Evolutionary conservation across 1,140 invertebrate genomes (phyloP).

Genomic region (Antheraea mylitta): DNA sequence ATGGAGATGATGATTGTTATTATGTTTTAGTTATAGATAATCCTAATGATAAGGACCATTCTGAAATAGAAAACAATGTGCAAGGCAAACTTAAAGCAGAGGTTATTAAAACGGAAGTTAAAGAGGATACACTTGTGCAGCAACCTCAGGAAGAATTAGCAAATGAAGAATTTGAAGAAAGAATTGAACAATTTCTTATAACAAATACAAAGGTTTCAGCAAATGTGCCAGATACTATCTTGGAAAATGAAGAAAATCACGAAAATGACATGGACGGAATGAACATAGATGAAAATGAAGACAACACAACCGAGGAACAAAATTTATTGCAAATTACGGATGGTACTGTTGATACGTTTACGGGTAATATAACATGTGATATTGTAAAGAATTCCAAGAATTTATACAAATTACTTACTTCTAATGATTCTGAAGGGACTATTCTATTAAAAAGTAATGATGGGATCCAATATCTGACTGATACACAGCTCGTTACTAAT

Average conservation of each 20-base stretch:
- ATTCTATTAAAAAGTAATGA: conserved; percentile 53
- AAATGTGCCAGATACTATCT: conserved; percentile 63
- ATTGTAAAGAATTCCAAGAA: conserved; percentile 38
- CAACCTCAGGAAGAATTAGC: conserved; percentile 20
- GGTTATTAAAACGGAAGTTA: conserved; percentile 7
- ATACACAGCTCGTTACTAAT: conserved; percentile 36
- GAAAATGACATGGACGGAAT: conserved; percentile 40
- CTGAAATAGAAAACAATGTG: conserved; percentile 23
- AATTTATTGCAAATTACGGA: conserved; percentile 30
- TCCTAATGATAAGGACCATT: conserved; percentile 41
- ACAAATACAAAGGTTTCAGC: conserved; percentile 51
- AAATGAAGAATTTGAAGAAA: conserved; percentile 43
- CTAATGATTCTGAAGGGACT: conserved; percentile 46
- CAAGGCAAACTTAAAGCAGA: conserved; percentile 7
- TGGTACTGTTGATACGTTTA: conserved; percentile 18
- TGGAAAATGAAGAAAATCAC: conserved; percentile 63
- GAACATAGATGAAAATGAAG: conserved; percentile 41
- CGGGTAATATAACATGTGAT: conserved; percentile 29
- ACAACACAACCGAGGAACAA: conserved; percentile 38
- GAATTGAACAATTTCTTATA: conserved; percentile 56
- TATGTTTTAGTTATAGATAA: conserved; percentile 70
- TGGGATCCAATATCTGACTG: conserved; percentile 53
- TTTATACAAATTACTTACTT: conserved; percentile 61
- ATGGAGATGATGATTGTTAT: conserved; percentile 67
- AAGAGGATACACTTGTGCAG: conserved; percentile 14